Conservation (phyloP, 2,797 vertebrate species). For the Sarcophilus harrisii region DNA sequence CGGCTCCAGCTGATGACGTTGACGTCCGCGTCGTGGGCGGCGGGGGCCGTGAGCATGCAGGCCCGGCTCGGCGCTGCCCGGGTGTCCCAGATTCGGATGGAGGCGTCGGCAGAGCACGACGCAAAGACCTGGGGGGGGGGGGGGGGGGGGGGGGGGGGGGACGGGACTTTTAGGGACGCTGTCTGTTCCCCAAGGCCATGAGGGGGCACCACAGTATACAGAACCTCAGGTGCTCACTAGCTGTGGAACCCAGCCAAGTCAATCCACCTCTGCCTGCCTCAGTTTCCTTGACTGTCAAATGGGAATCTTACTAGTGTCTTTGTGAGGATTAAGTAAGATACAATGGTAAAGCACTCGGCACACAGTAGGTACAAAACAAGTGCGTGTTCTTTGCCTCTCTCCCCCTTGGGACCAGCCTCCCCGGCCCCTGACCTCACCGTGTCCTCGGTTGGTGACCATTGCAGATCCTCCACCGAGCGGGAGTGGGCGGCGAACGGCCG, state of each 20-base stretch:
- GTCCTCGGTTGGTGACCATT: slow-evolving; percentile 95
- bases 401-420: background rate
- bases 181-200: no score
- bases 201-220: background rate
- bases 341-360: background rate
- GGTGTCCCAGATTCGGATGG: slow-evolving; percentile 93
- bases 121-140: slow-evolving; percentile 89
- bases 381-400: background rate
- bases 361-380: background rate
- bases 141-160: background rate
- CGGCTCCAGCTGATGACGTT: slow-evolving; percentile 95
- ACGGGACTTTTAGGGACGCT: background rate
- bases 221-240: background rate
- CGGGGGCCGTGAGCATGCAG: slow-evolving; percentile 91
- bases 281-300: background rate
- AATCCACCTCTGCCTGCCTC: background rate
- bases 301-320: background rate
- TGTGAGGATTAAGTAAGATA: background rate
- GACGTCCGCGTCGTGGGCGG: slow-evolving; percentile 90
- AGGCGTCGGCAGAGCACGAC: slow-evolving; percentile 93
- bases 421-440: slow-evolving; percentile 85
- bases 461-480: slow-evolving; percentile 94
- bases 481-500: slow-evolving; percentile 92
- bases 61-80: slow-evolving; percentile 89
- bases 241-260: background rate